phyloP scores from a whole-genome alignment of 2,797 vertebrate species.

The Antrozous pallidus region DNA sequence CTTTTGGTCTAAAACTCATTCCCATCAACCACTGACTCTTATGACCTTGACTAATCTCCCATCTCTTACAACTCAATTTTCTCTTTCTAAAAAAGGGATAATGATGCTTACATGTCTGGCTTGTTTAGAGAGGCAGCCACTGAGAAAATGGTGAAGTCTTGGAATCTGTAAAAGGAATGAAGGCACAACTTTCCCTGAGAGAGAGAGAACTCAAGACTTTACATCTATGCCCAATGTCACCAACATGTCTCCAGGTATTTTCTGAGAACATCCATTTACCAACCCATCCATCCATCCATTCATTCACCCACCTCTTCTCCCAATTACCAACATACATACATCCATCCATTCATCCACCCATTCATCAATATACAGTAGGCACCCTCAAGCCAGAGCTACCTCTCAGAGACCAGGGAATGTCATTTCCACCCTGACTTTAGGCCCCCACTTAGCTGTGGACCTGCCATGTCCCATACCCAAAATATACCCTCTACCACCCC shows the following conservation, averaged over 20 bases:
- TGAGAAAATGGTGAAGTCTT: neutral
- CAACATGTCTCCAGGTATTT: neutral
- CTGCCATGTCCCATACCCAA: fast-evolving
- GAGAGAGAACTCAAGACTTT: neutral
- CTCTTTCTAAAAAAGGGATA: neutral
- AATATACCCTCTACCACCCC: neutral
- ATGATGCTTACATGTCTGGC: neutral
- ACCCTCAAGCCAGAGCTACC: neutral
- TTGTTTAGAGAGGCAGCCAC: neutral
- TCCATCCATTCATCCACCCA: neutral
- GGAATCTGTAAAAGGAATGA: neutral
- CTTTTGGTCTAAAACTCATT: neutral
- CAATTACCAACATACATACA: neutral
- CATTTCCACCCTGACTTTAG: neutral
- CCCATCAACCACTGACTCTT: neutral
- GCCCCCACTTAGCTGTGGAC: neutral
- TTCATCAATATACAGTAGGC: neutral
- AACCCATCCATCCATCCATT: fast-evolving
- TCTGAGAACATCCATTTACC: neutral
- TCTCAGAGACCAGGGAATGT: neutral
- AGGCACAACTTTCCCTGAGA: neutral
- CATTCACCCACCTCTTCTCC: fast-evolving
- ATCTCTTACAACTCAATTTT: neutral
- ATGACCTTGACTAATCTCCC: neutral
- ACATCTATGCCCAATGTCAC: neutral